Conservation (phyloP, 1,140 invertebrate species). For the Asbolus verrucosus region DNA sequence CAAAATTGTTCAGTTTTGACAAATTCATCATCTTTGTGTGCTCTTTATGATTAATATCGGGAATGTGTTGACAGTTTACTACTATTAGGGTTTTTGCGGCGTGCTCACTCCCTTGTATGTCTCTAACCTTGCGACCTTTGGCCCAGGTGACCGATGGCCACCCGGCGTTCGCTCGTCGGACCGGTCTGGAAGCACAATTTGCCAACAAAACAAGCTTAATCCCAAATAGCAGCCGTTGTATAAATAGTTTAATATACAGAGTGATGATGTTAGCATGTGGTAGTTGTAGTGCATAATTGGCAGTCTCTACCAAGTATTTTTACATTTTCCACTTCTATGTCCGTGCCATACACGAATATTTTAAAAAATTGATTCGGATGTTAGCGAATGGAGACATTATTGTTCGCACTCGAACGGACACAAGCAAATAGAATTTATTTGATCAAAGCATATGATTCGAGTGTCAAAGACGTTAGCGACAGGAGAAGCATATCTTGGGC, state of each 20-base stretch:
- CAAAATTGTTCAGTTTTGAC: no score
- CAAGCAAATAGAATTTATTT: slow-evolving; percentile 52
- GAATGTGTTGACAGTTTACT: slow-evolving; percentile 65
- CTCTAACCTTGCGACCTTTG: slow-evolving; percentile 56
- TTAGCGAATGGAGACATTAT: slow-evolving; percentile 40
- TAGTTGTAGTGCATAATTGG: no score
- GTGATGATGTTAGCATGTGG: background rate
- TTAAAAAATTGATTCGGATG: slow-evolving; percentile 38
- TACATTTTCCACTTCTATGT: background rate
- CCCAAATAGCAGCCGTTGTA: background rate
- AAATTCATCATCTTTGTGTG: no score
- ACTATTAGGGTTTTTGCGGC: slow-evolving; percentile 64
- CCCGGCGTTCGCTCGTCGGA: slow-evolving; percentile 23
- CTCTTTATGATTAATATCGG: slow-evolving; percentile 64
- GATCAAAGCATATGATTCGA: slow-evolving; percentile 55
- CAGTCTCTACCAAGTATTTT: no score
- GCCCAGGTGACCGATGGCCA: slow-evolving; percentile 41
- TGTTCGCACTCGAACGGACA: slow-evolving; percentile 48
- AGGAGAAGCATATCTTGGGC: slow-evolving; percentile 36
- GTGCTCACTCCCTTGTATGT: slow-evolving; percentile 64
- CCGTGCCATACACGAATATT: no score
- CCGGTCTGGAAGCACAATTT: slow-evolving; percentile 37
- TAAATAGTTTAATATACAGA: slow-evolving; percentile 12
- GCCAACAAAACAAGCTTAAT: slow-evolving; percentile 13
- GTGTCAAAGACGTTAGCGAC: slow-evolving; percentile 53